phyloP scores from a whole-genome alignment of 1,140 invertebrate species.

The Drosophila carrolli region DNA sequence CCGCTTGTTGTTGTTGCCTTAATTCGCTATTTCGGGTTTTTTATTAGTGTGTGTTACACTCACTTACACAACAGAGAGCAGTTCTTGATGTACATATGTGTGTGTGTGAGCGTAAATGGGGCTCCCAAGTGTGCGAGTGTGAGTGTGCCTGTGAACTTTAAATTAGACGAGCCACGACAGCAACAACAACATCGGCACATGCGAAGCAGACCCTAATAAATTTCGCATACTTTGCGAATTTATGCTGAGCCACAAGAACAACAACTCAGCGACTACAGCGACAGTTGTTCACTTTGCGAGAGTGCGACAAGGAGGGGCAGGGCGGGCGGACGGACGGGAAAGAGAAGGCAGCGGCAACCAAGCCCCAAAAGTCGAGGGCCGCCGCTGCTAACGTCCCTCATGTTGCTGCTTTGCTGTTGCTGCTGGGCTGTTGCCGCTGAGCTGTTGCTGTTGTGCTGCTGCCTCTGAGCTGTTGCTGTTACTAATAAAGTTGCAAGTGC shows the following conservation, averaged over 20 bases:
- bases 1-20: conserved; percentile 26
- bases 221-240: conserved; percentile 83
- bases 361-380: conserved; percentile 42
- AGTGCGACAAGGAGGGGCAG: conserved; percentile 8
- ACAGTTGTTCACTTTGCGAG: conserved; percentile 61
- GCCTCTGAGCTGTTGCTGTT: background rate
- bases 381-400: conserved; percentile 16
- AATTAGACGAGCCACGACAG: conserved; percentile 76
- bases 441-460: background rate
- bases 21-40: conserved; percentile 77
- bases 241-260: conserved; percentile 72
- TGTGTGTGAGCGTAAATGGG: conserved; percentile 4
- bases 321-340: background rate
- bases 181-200: conserved; percentile 50
- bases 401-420: conserved; percentile 4
- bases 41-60: conserved; percentile 43
- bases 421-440: background rate
- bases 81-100: conserved; percentile 12
- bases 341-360: conserved; percentile 26
- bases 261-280: conserved; percentile 50
- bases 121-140: conserved; percentile 42
- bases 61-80: conserved; percentile 24
- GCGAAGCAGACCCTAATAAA: conserved; percentile 80
- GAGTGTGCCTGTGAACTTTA: conserved; percentile 76
- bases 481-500: background rate